Evolutionary conservation across 2,888 invertebrate species (phyloP).

Genomic region (Macaria notata): DNA sequence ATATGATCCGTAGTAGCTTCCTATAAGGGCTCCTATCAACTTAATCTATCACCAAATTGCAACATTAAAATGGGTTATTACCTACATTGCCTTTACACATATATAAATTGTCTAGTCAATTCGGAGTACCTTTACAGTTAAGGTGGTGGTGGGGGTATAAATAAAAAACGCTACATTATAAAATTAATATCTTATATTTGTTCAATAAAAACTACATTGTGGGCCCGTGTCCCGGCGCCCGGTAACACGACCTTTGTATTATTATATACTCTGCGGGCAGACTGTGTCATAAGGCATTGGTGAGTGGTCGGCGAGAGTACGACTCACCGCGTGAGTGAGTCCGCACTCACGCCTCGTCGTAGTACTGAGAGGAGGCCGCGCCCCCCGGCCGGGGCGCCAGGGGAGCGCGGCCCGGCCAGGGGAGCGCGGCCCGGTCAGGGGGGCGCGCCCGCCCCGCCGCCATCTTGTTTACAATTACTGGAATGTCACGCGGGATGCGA

Average conservation of each 20-base stretch:
- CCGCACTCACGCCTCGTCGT: constrained; percentile 55
- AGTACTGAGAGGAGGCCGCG: too few relatives aligned
- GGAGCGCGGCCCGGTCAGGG: too few relatives aligned
- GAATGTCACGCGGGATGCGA: constrained; percentile 80
- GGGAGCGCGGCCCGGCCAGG: too few relatives aligned
- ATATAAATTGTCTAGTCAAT: too few relatives aligned
- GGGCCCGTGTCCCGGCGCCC: constrained; percentile 81
- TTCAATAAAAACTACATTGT: constrained; percentile 82
- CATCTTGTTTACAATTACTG: constrained; percentile 71
- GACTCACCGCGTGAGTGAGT: constrained; percentile 54
- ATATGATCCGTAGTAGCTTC: too few relatives aligned
- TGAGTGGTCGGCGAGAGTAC: constrained; percentile 49
- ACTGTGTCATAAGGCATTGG: constrained; percentile 82
- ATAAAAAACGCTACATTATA: constrained; percentile 75
- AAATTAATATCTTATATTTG: constrained; percentile 83
- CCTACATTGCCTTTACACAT: too few relatives aligned
- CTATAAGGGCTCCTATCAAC: too few relatives aligned
- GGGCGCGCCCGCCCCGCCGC: constrained; percentile 50
- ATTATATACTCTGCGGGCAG: constrained; percentile 82
- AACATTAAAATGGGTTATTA: too few relatives aligned
- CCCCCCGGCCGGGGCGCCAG: too few relatives aligned
- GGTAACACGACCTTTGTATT: constrained; percentile 82
- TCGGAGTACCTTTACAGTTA: too few relatives aligned
- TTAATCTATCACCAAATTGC: too few relatives aligned
- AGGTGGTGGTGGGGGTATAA: constrained; percentile 16